phyloP scores from a whole-genome alignment of 2,888 invertebrate genomes.

The Branchellion lobata region DNA sequence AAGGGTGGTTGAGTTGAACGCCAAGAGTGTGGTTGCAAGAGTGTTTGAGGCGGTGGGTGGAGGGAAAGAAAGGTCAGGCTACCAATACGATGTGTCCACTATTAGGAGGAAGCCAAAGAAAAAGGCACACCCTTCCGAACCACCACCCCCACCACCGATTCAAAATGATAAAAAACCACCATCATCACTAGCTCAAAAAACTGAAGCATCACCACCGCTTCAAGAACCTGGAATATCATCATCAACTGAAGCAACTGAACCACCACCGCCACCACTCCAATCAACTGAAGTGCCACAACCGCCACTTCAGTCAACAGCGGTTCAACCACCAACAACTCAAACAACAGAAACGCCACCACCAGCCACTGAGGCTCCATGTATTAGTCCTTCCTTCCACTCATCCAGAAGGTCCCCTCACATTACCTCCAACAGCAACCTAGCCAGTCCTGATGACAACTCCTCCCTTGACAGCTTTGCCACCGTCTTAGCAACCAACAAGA shows the following conservation, averaged over 20 bases:
- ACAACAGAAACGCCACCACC: conserved; percentile 1
- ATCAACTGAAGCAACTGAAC: background rate
- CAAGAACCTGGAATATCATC: no score
- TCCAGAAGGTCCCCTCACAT: background rate
- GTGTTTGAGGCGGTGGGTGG: conserved; percentile 3
- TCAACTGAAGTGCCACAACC: background rate
- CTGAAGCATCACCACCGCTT: background rate
- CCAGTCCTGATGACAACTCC: conserved; percentile 59
- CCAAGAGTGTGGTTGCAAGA: background rate
- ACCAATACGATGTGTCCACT: background rate
- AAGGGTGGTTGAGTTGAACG: conserved; percentile 16
- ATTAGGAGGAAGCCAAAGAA: background rate
- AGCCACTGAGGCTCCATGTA: background rate
- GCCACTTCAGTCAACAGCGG: background rate
- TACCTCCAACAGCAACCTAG: conserved; percentile 48
- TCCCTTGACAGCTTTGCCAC: conserved; percentile 62
- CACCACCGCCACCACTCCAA: conserved; percentile 1
- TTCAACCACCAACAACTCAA: background rate
- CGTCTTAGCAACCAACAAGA: conserved; percentile 56
- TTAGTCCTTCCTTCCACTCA: background rate
- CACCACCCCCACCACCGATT: background rate
- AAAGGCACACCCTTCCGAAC: background rate
- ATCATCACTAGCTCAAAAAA: background rate
- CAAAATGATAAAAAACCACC: background rate
- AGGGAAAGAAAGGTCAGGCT: background rate